Conservation (phyloP, 1,140 invertebrate species). For the Drosophila pseudoobscura region DNA sequence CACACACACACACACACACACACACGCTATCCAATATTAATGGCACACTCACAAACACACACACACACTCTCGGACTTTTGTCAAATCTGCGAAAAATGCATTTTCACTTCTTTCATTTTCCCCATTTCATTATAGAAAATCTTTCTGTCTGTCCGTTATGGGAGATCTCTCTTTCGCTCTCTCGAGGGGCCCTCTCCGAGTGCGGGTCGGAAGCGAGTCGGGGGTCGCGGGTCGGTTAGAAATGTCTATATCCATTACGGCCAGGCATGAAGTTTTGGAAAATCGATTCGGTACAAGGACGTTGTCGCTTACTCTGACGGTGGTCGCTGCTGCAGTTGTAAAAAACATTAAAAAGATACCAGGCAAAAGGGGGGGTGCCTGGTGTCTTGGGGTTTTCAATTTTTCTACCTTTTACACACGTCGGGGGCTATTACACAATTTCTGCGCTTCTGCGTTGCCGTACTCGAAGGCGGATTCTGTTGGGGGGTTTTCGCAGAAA, state of each 20-base stretch:
- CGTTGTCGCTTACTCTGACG: constrained; percentile 61
- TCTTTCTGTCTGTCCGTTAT: constrained; percentile 8
- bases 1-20: constrained; percentile 2
- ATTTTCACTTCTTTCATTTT: constrained; percentile 22
- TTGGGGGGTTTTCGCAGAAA: constrained; percentile 65
- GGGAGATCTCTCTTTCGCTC: background rate
- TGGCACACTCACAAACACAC: constrained; percentile 16
- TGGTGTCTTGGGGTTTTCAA: constrained; percentile 13
- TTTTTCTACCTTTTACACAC: constrained; percentile 79
- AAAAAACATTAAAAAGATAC: constrained; percentile 35
- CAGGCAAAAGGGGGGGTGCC: background rate
- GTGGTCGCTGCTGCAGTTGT: constrained; percentile 51
- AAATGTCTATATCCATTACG: constrained; percentile 65
- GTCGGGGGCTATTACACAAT: constrained; percentile 74
- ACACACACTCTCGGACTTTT: constrained; percentile 11
- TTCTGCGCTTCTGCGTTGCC: constrained; percentile 61
- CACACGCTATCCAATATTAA: constrained; percentile 9
- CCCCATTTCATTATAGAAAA: constrained; percentile 4
- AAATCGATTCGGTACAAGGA: constrained; percentile 83
- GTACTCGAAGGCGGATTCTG: constrained; percentile 47
- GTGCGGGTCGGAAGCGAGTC: no score
- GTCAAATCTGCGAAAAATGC: constrained; percentile 30
- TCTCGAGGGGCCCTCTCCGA: background rate
- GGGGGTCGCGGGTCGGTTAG: constrained; percentile 14
- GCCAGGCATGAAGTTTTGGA: constrained; percentile 77